These are phyloP conservation scores for Chaetops frenatus DNA, from an alignment of 2,113 vertebrate genomes.

Conservation along the genomic window DNA sequence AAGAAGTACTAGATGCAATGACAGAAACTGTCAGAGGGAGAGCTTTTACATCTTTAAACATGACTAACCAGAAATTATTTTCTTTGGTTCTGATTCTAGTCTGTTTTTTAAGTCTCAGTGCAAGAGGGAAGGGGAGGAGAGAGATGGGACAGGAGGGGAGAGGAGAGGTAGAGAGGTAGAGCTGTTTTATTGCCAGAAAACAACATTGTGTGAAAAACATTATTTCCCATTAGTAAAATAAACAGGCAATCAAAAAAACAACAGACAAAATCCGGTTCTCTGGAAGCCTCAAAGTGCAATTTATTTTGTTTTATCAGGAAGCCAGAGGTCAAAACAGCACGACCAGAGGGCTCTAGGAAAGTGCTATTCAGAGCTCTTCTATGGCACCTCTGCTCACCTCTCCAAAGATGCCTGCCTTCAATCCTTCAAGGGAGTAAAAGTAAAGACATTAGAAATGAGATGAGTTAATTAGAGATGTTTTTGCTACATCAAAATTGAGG, in stretches of 20 bases:
- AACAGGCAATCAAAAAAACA: not conserved
- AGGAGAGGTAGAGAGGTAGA: not conserved
- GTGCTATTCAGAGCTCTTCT: not conserved
- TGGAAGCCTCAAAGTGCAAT: not conserved
- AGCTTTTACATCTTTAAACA: not conserved
- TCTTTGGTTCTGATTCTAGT: not conserved
- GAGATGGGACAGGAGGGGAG: too few species aligned
- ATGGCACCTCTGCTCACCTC: not conserved
- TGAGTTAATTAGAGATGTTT: not conserved
- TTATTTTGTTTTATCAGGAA: not conserved
- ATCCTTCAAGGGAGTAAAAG: not conserved
- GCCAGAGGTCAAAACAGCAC: not conserved
- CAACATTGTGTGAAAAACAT: not conserved
- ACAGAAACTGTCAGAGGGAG: not conserved
- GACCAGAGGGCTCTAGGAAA: not conserved
- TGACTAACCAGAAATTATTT: not conserved
- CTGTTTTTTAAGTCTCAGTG: not conserved
- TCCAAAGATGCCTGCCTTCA: not conserved
- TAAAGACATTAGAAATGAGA: not conserved
- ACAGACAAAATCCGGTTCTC: accelerated
- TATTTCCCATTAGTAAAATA: not conserved
- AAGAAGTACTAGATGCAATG: not conserved
- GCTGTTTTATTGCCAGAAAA: not conserved
- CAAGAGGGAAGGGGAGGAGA: not conserved
- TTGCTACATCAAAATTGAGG: not conserved